A percentile compares a stretch with the other conserved stretches of the same genome.
Evolutionary conservation across 2,888 invertebrate genomes (phyloP).

Genomic region (Lithophane socia): DNA sequence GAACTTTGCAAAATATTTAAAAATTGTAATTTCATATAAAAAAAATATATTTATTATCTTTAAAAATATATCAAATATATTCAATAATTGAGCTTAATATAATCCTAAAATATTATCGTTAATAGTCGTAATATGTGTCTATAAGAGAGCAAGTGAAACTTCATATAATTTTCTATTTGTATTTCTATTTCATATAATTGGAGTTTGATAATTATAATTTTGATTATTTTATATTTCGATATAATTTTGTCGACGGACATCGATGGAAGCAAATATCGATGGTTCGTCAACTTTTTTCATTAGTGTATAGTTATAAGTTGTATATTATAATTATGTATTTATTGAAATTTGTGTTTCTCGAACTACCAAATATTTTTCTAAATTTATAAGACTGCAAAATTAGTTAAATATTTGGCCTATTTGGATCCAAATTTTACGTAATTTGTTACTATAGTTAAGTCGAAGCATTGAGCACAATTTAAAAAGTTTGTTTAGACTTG

Average conservation of each 20-base stretch:
- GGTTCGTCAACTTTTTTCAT: not conserved
- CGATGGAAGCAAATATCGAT: not conserved
- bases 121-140: constrained; percentile 9
- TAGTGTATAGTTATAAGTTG: constrained; percentile 39
- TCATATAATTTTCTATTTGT: not conserved
- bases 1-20: constrained; percentile 13
- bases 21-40: constrained; percentile 27
- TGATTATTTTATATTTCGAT: constrained; percentile 16
- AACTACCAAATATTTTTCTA: constrained; percentile 8
- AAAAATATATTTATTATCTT: constrained; percentile 16
- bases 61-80: constrained; percentile 21
- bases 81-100: constrained; percentile 28
- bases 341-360: constrained; percentile 12
- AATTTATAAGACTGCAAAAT: constrained; percentile 39
- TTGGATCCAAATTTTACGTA: constrained; percentile 4
- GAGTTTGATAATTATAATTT: constrained; percentile 27
- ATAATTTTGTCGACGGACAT: constrained; percentile 1
- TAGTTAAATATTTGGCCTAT: constrained; percentile 6
- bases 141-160: constrained; percentile 26
- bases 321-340: constrained; percentile 18
- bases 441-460: not conserved
- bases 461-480: too few species aligned
- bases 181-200: not conserved
- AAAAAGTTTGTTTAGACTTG: not conserved
- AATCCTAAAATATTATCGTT: constrained; percentile 11